Evolutionary conservation across 2,888 invertebrate genomes (phyloP), one percentile per base, ranked within the genome.

Genomic region (Allolobophora icterica): DNA sequence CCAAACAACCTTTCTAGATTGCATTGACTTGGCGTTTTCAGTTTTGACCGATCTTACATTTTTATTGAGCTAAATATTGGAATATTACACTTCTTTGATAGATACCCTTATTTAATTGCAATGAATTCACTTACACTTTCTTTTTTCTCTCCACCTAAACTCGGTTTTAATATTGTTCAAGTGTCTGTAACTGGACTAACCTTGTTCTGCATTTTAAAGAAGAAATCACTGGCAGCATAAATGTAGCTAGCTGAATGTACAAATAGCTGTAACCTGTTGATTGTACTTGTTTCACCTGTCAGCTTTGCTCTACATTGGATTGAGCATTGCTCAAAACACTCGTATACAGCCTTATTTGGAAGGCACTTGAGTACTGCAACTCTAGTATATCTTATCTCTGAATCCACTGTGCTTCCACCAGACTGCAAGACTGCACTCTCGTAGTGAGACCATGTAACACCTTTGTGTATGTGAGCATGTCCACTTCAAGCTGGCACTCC

Each of bases 91-190:
- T 71, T 21, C 52, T 52, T n/a, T 71, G 71, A 8, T 71, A 71
- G 71, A n/a, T 71, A 30, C 8, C 30, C 24, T 30, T 58, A 52
- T 52, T 71, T 71, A 71, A n/a, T 71, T 71, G 5, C 8, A n/a
- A 6, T 71, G 30, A 71, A 71, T n/a, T 71, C 71, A 30, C 30
- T 11, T 71, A n/a, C n/a, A 71, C 30, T 71, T 71, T 52, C 52
- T 52, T 71, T 71, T 71, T 71, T 71, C 71, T n/a, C n/a, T 52
- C 71, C n/a, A n/a, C 71, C 4, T 8, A 6, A n/a, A 71, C n/a
- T 71, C 71, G n/a, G 71, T 71, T 71, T 71, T 71, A 71, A 71
- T 71, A 71, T 71, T 71, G 30, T 71, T 30, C n/a, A 71, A 71
- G 24, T 52, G 52, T 52, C 21, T 24, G 42, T 42, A 17, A 24